Evolutionary conservation across 2,113 vertebrate genomes (phyloP), one percentile per base, ranked within the genome.

Genomic region (Canis aureus): DNA sequence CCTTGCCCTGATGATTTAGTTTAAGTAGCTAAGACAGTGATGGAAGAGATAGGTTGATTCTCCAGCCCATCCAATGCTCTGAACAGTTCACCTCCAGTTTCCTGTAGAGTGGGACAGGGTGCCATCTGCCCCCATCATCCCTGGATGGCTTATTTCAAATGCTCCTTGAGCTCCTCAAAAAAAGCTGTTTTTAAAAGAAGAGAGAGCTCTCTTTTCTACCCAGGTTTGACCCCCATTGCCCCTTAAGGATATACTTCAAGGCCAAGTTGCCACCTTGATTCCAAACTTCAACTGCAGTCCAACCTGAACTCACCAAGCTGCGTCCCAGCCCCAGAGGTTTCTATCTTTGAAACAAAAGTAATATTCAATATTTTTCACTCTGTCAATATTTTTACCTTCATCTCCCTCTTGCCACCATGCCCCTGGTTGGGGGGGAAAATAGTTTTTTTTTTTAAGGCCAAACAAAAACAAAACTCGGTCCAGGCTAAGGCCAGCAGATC

Each of bases 341-440:
- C 89, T 95, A 81, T 74, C 97, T 97, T 87, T 87, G 81, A 96
- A 96, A 89, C 67, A 95, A 82, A 96, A 86, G 78, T 32, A 89
- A 91, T 89, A 92, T 13, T 92, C 69, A 90, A 3, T 57, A 62
- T 9, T 80, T 86, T 67, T 82, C 49, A 66, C 38, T 93, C 82
- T 80, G 83, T 89, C 66, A 80, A 35, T 92, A 96, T 74, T 96
- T 96, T 95, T 90, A 91, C 93, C 80, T 96, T 95, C 80, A 62
- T 97, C 76, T 96, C 53, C 60, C 73, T 67, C 55, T 55, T 55
- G 25, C n/a, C 83, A 22, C 57, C 4, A 35, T 62, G 19, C 20
- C 84, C 84, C 84, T 92, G 64, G 49, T 59, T 53, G 57, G 8
- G 9, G 2, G 7, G 16, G 59, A 84, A 89, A 78, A 76, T 19